Conservation (phyloP, 2,797 vertebrate species). For the Zenarchopterus dispar region DNA sequence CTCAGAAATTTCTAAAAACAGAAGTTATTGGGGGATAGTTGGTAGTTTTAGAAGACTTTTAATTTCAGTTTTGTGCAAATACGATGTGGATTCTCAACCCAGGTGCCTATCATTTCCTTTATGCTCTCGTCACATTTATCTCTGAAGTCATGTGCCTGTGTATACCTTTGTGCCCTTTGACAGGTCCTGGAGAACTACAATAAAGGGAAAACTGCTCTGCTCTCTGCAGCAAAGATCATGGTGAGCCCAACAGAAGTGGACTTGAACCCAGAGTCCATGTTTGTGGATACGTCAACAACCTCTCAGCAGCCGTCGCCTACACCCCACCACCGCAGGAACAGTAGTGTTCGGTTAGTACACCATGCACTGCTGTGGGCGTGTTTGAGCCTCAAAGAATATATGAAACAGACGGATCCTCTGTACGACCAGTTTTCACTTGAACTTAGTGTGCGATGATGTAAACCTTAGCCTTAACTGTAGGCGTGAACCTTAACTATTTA, state of each 20-base stretch:
- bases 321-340: slow-evolving; percentile 89
- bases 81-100: slow-evolving; percentile 1
- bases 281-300: slow-evolving; percentile 87
- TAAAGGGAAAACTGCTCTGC: slow-evolving; percentile 96
- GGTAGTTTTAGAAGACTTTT: no score
- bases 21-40: no score
- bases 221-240: slow-evolving; percentile 98
- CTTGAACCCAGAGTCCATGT: slow-evolving; percentile 92
- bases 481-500: slow-evolving; percentile 31
- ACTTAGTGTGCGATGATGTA: slow-evolving; percentile 10
- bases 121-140: neutral
- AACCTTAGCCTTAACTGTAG: slow-evolving; percentile 22
- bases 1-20: no score
- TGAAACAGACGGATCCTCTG: slow-evolving; percentile 19
- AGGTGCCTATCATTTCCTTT: neutral
- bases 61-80: slow-evolving; percentile 1
- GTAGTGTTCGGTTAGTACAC: slow-evolving; percentile 90
- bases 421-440: slow-evolving; percentile 30
- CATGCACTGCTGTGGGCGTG: slow-evolving; percentile 42
- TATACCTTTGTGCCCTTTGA: slow-evolving; percentile 45
- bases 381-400: slow-evolving; percentile 29
- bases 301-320: slow-evolving; percentile 82
- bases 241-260: slow-evolving; percentile 99
- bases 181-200: slow-evolving; percentile 99
- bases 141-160: slow-evolving; percentile 36